These are phyloP conservation scores for Leptodactylus fallax DNA, from an alignment of 2,797 vertebrate genomes.

Conservation along the genomic window DNA sequence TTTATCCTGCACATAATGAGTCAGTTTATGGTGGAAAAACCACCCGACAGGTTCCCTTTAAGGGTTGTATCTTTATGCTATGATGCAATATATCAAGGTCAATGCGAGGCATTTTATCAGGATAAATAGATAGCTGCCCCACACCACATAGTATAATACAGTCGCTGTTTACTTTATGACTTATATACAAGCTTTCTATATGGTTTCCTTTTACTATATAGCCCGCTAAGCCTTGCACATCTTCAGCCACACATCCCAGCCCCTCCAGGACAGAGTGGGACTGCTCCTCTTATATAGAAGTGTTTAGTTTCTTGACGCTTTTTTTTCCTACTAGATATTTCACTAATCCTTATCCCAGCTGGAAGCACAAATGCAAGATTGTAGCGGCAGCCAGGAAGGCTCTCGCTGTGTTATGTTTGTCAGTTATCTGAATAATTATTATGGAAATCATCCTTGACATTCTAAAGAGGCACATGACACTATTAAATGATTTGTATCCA, in stretches of 20 bases:
- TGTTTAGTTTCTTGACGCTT: slow-evolving; percentile 1
- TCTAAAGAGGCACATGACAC: slow-evolving; percentile 53
- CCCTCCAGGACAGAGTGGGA: background rate
- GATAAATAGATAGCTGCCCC: background rate
- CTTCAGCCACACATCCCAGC: no score
- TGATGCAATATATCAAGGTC: background rate
- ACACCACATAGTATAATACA: background rate
- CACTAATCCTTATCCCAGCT: slow-evolving; percentile 60
- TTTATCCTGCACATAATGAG: no score
- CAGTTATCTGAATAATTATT: slow-evolving; percentile 61
- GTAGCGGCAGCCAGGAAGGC: slow-evolving; percentile 44
- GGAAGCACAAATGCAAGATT: slow-evolving; percentile 35
- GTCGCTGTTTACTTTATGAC: background rate
- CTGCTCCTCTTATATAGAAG: background rate
- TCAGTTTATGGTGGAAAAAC: no score
- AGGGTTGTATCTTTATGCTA: background rate
- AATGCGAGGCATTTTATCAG: background rate
- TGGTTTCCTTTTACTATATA: background rate
- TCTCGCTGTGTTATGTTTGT: slow-evolving; percentile 55
- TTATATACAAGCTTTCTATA: background rate
- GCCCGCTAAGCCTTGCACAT: background rate
- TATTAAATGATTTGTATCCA: slow-evolving; percentile 50
- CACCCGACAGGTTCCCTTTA: no score
- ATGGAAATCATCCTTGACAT: slow-evolving; percentile 60
- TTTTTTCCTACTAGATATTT: slow-evolving; percentile 30